These are phyloP conservation scores for Matsumyia berberina DNA, from an alignment of 2,888 invertebrate genomes.

Conservation along the genomic window DNA sequence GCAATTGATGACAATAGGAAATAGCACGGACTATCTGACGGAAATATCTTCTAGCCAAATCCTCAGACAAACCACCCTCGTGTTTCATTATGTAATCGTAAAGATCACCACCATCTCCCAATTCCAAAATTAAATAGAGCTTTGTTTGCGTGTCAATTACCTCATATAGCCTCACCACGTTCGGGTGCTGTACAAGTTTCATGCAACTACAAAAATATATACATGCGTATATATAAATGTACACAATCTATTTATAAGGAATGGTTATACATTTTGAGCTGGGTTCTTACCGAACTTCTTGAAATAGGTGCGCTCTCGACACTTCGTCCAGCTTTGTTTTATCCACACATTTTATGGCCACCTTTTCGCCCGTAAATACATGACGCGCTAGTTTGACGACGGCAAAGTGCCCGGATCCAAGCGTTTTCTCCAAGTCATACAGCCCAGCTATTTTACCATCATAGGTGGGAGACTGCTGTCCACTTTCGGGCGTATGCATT, in stretches of 20 bases:
- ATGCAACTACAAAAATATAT: constrained; percentile 89
- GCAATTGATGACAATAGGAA: constrained; percentile 97
- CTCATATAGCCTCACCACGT: constrained; percentile 98
- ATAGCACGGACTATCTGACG: constrained; percentile 98
- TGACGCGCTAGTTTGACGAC: constrained; percentile 98
- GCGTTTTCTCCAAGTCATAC: constrained; percentile 98
- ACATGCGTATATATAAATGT: constrained; percentile 33
- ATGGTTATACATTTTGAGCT: constrained; percentile 21
- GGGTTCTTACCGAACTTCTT: constrained; percentile 89
- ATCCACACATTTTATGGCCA: constrained; percentile 99
- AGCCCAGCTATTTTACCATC: constrained; percentile 97
- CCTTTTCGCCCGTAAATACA: constrained; percentile 99
- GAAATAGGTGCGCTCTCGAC: constrained; percentile 97
- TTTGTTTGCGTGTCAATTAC: constrained; percentile 99
- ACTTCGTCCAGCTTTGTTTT: constrained; percentile 98
- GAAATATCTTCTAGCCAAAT: constrained; percentile 95
- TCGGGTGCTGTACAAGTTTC: constrained; percentile 99
- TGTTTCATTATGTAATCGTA: constrained; percentile 99
- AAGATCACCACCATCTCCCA: constrained; percentile 99
- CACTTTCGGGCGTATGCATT: constrained; percentile 71
- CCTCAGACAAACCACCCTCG: constrained; percentile 93
- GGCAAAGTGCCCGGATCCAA: constrained; percentile 99
- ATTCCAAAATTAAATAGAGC: constrained; percentile 97
- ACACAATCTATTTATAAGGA: constrained; percentile 54
- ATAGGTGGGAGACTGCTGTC: constrained; percentile 84